Conservation (phyloP, 2,113 vertebrate genomes). For the Campylomormyrus numenius region DNA sequence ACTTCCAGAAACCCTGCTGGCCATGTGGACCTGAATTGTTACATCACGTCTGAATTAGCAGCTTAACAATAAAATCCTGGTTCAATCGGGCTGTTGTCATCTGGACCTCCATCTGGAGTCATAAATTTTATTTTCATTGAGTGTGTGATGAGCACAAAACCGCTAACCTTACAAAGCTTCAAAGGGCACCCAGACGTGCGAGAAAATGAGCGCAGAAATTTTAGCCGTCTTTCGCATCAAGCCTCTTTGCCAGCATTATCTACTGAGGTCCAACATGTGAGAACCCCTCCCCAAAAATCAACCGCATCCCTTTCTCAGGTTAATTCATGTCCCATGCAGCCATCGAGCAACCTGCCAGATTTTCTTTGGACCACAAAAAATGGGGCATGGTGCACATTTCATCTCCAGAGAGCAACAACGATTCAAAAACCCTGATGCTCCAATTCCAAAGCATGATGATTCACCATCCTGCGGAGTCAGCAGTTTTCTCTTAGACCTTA, state of each 20-base stretch:
- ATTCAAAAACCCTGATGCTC: background rate
- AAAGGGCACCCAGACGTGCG: background rate
- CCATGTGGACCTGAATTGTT: background rate
- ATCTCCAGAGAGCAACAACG: background rate
- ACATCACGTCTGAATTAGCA: background rate
- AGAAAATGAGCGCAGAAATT: background rate
- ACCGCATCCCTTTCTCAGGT: background rate
- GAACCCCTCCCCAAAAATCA: background rate
- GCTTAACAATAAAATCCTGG: background rate
- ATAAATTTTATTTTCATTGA: background rate
- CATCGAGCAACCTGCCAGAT: background rate
- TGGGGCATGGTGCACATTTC: background rate
- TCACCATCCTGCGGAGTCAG: background rate
- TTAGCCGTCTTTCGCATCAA: too few relatives aligned
- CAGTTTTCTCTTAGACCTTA: background rate
- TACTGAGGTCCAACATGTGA: background rate
- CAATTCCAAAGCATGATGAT: background rate
- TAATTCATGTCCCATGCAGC: background rate
- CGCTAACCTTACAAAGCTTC: background rate
- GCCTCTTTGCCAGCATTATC: background rate
- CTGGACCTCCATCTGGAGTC: background rate
- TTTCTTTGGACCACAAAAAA: background rate
- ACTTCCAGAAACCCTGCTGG: background rate
- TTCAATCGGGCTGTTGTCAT: background rate
- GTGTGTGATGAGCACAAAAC: background rate